A percentile compares a stretch with the other conserved stretches of the same genome.
Conservation (phyloP, 2,888 invertebrate species). For the Tromatobia lineatoria region DNA sequence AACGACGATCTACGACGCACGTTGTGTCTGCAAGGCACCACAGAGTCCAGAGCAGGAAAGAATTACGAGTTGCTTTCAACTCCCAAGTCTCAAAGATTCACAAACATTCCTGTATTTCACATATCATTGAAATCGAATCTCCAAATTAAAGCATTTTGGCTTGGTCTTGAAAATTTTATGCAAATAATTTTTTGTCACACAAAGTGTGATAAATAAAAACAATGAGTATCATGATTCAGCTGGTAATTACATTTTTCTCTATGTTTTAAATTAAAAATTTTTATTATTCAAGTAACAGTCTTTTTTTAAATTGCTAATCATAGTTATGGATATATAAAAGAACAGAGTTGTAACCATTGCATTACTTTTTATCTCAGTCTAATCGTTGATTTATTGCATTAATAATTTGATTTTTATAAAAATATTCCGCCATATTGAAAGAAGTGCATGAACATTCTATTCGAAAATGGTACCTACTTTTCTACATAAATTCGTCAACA, state of each 20-base stretch:
- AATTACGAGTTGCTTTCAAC: conserved; percentile 26
- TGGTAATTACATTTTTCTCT: neutral
- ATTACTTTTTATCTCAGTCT: too few species aligned
- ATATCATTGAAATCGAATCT: neutral
- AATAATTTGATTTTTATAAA: too few species aligned
- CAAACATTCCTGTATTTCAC: neutral
- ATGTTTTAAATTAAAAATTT: too few species aligned
- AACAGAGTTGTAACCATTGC: too few species aligned
- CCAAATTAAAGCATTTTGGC: neutral
- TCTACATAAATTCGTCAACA: too few species aligned
- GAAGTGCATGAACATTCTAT: too few species aligned
- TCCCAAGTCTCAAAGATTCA: conserved; percentile 6
- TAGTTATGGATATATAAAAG: too few species aligned
- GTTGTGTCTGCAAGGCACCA: conserved; percentile 64
- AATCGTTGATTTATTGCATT: too few species aligned
- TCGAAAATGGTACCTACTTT: too few species aligned
- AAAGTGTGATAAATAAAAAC: neutral
- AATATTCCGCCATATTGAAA: too few species aligned
- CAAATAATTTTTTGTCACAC: neutral
- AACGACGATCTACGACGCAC: conserved; percentile 59
- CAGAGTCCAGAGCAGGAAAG: conserved; percentile 27
- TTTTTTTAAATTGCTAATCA: too few species aligned
- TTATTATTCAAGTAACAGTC: too few species aligned
- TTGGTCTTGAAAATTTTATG: neutral
- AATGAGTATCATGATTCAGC: neutral